Evolutionary conservation across 2,797 vertebrate genomes (phyloP).

Genomic region (Scolopax bukidnonensis): DNA sequence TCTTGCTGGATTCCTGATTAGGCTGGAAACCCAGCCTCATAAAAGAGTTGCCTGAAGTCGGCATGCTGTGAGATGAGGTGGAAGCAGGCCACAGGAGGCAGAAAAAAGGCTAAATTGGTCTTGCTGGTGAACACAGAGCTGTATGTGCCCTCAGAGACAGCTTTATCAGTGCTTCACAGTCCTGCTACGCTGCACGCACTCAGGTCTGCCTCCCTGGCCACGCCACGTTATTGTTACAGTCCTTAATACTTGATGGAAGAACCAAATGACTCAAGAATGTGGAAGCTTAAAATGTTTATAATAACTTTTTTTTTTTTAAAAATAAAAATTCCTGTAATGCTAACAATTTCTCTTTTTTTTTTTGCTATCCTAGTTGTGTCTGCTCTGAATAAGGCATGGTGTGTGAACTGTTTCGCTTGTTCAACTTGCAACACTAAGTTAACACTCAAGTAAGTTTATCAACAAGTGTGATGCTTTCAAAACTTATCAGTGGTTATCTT

Average conservation of each 20-base stretch:
- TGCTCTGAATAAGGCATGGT: slow-evolving; percentile 98
- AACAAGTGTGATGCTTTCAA: not conserved
- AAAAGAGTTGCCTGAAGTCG: not conserved
- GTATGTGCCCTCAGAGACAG: not conserved
- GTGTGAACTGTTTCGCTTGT: slow-evolving; percentile 97
- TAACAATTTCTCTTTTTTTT: not conserved
- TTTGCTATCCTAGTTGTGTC: slow-evolving; percentile 87
- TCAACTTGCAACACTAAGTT: slow-evolving; percentile 98
- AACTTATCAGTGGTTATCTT: not conserved
- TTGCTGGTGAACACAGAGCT: not conserved
- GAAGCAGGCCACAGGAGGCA: not conserved
- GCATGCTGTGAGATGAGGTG: not conserved
- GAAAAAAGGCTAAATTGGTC: not conserved
- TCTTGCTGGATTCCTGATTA: not conserved
- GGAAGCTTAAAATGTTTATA: not conserved
- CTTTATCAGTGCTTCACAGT: not conserved
- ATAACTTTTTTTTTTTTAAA: not conserved
- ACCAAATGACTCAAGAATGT: not conserved
- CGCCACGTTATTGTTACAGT: fast-evolving
- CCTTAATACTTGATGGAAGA: not conserved
- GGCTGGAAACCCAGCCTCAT: not conserved
- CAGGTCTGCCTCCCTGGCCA: not conserved
- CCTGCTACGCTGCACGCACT: not conserved
- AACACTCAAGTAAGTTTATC: slow-evolving; percentile 95
- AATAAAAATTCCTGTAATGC: not conserved